A percentile compares a stretch with the other conserved stretches of the same genome.
Conservation (phyloP, 2,888 invertebrate species). For the Proisotoma minuta region DNA sequence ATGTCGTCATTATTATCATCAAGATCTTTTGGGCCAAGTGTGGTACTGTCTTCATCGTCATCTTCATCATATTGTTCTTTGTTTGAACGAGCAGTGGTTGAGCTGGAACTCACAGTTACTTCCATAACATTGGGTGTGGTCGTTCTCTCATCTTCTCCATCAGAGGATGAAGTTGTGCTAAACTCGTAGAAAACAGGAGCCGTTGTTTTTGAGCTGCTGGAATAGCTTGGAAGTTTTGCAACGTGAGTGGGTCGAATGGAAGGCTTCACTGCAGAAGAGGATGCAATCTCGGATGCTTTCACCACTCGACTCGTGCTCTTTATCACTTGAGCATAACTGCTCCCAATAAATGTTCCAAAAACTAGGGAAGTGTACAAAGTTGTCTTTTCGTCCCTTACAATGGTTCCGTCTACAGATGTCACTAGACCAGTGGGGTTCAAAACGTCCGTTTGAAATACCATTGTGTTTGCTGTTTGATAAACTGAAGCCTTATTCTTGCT, state of each 20-base stretch:
- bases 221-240: conserved; percentile 53
- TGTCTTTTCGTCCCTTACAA: conserved; percentile 64
- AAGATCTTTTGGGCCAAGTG: conserved; percentile 30
- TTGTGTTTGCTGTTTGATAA: conserved; percentile 38
- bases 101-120: conserved; percentile 24
- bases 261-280: conserved; percentile 27
- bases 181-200: conserved; percentile 37
- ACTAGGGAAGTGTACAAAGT: conserved; percentile 69
- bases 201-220: conserved; percentile 49
- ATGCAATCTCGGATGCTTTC: conserved; percentile 18
- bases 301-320: conserved; percentile 66
- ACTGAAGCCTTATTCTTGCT: conserved; percentile 11
- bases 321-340: conserved; percentile 69
- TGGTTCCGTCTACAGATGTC: conserved; percentile 65
- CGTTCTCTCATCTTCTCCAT: conserved; percentile 33
- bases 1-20: conserved; percentile 33
- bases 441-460: conserved; percentile 44
- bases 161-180: conserved; percentile 44
- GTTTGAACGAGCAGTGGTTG: conserved; percentile 33
- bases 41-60: conserved; percentile 24
- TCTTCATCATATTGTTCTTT: conserved; percentile 22
- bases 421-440: conserved; percentile 60
- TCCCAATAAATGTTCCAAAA: conserved; percentile 66
- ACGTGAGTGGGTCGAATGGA: conserved; percentile 51
- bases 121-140: conserved; percentile 32